Evolutionary conservation across 2,888 invertebrate genomes (phyloP), one percentile per base, ranked within the genome.

Genomic region (Endotricha flammealis): DNA sequence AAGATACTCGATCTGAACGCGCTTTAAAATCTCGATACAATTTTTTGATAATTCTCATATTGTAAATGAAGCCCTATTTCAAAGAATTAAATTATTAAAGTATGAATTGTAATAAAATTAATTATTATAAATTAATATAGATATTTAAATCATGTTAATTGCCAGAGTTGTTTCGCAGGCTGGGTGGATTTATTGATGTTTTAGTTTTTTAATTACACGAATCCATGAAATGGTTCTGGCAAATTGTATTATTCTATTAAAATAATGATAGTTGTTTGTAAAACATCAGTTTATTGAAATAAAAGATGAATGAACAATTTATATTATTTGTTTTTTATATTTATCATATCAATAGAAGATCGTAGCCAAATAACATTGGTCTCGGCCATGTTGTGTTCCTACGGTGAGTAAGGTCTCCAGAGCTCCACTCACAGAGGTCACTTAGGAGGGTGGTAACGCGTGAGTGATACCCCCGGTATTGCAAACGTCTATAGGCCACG

Each of bases 151-250:
- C n/a, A 50, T 57, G 46, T 47, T 42, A 36, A 30, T 62, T 65
- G 72, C 65, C 64, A 61, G 64, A 58, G 39, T 66, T 60, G 67
- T 73, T 76, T 72, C 66, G 35, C 50, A 59, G 82, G 82, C 83
- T 83, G 85, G 78, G 73, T 72, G 77, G 76, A 57, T 76, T n/a
- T 75, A 56, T 38, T 39, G 35, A 25, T 16, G 31, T 35, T 33
- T 25, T 38, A 32, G 39, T 13, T 28, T 29, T 11, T 44, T 32
- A 36, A 33, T 40, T 43, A 36, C 30, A 36, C 43, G 53, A 61
- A 71, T 73, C 69, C 70, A 70, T 53, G 64, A 64, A 69, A 70
- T 74, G 57, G 49, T 57, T 66, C 69, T 71, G 68, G 67, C 65
- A 62, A 63, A 13, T 23, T 31, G 25, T 46, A 42, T 52, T 42